Evolutionary conservation across 2,888 invertebrate genomes (phyloP).

Genomic region (Ecliptopera silaceata): DNA sequence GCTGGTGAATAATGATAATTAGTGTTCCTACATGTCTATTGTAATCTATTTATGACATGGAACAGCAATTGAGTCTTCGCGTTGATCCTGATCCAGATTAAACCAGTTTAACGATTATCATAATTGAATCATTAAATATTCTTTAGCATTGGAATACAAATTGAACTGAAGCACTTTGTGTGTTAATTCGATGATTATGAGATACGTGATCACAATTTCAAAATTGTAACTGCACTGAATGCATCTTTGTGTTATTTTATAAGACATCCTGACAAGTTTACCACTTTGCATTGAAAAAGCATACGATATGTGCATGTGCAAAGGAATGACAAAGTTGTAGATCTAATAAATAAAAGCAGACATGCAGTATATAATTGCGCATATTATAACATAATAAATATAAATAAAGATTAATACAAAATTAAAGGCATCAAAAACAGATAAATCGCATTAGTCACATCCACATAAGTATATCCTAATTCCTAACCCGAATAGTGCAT

Average conservation of each 20-base stretch:
- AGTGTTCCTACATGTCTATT: conserved; percentile 39
- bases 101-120: conserved; percentile 42
- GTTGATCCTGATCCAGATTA: conserved; percentile 50
- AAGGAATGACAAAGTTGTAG: too few species aligned
- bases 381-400: not conserved
- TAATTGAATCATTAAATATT: conserved; percentile 40
- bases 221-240: conserved; percentile 3
- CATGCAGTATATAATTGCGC: too few species aligned
- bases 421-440: not conserved
- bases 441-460: not conserved
- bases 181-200: conserved; percentile 34
- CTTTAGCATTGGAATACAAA: conserved; percentile 35
- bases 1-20: conserved; percentile 21
- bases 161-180: conserved; percentile 43
- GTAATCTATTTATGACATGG: conserved; percentile 56
- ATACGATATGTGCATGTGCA: not conserved
- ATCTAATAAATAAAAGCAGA: too few species aligned
- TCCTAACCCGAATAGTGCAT: conserved; percentile 11
- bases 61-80: conserved; percentile 45
- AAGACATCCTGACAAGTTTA: not conserved
- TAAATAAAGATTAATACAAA: not conserved
- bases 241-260: not conserved
- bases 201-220: conserved; percentile 35
- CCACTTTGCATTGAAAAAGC: not conserved
- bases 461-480: too few species aligned